phyloP scores from a whole-genome alignment of 2,797 vertebrate genomes.

The Sparus aurata region DNA sequence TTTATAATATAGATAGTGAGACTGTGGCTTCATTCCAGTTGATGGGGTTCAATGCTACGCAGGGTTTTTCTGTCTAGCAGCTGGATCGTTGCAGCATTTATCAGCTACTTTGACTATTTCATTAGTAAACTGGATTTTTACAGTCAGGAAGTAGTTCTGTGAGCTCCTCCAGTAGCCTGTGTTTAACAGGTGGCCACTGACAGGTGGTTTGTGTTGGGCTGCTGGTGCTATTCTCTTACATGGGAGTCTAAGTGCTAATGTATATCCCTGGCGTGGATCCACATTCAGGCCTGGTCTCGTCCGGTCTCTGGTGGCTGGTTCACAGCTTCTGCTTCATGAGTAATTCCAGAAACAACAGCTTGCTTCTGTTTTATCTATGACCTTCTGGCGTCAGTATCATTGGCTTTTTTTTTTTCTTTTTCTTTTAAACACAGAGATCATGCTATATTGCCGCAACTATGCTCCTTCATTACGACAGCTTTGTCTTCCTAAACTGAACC shows the following conservation, averaged over 20 bases:
- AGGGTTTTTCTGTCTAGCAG: not conserved
- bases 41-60: slow-evolving; percentile 3
- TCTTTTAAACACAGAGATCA: no score
- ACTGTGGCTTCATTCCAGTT: slow-evolving; percentile 29
- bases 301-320: not conserved
- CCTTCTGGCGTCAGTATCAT: not conserved
- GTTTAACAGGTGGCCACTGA: slow-evolving; percentile 26
- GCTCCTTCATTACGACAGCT: no score
- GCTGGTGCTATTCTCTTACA: slow-evolving; percentile 11
- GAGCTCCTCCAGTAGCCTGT: not conserved
- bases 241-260: not conserved
- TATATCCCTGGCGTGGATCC: not conserved
- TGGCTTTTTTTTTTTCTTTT: no score
- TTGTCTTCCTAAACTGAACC: no score
- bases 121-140: not conserved
- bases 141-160: not conserved
- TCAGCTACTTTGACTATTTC: slow-evolving; percentile 11
- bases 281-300: slow-evolving; percentile 1
- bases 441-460: no score
- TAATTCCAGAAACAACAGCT: not conserved
- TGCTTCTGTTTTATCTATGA: not conserved
- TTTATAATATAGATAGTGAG: slow-evolving; percentile 44
- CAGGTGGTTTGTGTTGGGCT: slow-evolving; percentile 27
- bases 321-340: not conserved
- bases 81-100: slow-evolving; percentile 4